These are phyloP conservation scores for Saimiri boliviensis DNA, from an alignment of 2,113 vertebrate species.

Conservation along the genomic window DNA sequence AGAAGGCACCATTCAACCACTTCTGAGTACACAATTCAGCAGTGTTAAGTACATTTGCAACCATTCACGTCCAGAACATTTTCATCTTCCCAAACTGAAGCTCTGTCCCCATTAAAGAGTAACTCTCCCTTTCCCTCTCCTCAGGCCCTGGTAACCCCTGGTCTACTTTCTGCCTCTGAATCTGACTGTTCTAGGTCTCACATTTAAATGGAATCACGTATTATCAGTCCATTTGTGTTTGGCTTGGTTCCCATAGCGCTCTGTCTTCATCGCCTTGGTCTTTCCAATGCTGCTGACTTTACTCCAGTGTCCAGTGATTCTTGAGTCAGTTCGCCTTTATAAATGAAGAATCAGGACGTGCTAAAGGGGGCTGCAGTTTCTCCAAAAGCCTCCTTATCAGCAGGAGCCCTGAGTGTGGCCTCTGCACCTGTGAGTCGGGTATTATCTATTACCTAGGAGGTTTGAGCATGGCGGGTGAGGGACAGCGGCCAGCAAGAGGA, in stretches of 20 bases:
- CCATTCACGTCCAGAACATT: background rate
- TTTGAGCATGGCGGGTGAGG: background rate
- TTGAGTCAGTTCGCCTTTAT: background rate
- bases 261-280: background rate
- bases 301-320: background rate
- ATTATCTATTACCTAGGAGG: background rate
- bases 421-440: background rate
- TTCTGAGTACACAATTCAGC: background rate
- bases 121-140: too few species aligned
- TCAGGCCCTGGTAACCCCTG: background rate
- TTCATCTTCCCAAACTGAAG: background rate
- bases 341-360: background rate
- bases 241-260: background rate
- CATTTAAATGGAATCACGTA: background rate
- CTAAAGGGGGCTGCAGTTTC: too few species aligned
- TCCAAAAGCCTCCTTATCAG: background rate
- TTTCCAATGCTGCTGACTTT: background rate
- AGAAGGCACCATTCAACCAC: background rate
- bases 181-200: background rate
- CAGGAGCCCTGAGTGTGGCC: background rate
- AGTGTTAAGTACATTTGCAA: background rate
- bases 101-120: background rate
- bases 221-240: background rate
- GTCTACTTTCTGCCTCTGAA: background rate
- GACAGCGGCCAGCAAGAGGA: background rate